Percentiles rank a stretch among this genome's conserved stretches.
phyloP scores from a whole-genome alignment of 2,113 vertebrate genomes.

The Athene cunicularia region DNA sequence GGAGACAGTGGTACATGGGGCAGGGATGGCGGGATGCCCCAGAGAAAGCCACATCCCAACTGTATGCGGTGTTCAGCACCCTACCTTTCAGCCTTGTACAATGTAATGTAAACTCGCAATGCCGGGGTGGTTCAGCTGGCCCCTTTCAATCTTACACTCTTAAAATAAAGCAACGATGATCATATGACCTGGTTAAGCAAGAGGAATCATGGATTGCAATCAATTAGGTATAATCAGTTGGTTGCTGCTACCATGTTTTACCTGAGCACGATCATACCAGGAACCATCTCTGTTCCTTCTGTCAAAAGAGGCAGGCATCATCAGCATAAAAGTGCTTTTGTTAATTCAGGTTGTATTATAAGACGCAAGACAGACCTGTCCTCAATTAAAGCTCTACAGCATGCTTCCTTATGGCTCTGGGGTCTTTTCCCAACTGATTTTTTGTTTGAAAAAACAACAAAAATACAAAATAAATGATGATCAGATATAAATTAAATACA shows the following conservation, averaged over 20 bases:
- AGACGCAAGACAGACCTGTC: background rate
- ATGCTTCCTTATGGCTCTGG: background rate
- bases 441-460: background rate
- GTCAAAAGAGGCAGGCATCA: background rate
- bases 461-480: background rate
- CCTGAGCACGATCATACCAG: background rate
- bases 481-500: background rate
- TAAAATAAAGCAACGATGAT: background rate
- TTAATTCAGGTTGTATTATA: background rate
- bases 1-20: background rate
- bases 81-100: background rate
- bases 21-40: rapidly evolving
- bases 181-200: background rate
- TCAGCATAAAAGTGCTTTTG: background rate
- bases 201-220: background rate
- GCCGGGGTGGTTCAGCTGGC: background rate
- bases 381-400: background rate
- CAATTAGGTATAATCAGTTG: background rate
- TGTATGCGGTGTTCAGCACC: rapidly evolving
- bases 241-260: background rate
- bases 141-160: background rate
- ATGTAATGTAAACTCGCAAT: rapidly evolving
- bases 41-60: background rate
- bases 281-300: background rate
- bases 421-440: background rate